phyloP scores from a whole-genome alignment of 1,140 invertebrate genomes.

The Brachionus angularis region DNA sequence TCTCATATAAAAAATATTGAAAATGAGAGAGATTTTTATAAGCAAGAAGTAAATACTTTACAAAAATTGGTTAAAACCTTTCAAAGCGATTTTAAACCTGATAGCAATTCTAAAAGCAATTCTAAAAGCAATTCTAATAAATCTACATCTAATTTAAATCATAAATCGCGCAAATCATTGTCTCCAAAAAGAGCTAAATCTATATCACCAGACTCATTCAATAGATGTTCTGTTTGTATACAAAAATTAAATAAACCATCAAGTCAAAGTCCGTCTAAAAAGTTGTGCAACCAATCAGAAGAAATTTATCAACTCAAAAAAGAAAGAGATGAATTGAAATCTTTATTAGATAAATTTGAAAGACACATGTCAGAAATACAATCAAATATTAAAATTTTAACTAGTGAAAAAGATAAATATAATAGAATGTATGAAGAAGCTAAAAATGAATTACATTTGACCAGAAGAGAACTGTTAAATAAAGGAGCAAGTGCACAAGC shows the following conservation, averaged over 20 bases:
- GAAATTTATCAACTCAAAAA: conserved; percentile 50
- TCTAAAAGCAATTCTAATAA: too few relatives aligned
- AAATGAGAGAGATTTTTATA: conserved; percentile 58
- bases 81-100: too few relatives aligned
- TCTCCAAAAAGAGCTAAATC: conserved; percentile 6
- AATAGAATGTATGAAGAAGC: conserved; percentile 55
- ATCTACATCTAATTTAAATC: conserved; percentile 46
- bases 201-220: conserved; percentile 46
- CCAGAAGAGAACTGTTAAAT: neutral
- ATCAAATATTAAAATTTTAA: conserved; percentile 57
- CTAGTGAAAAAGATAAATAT: conserved; percentile 55
- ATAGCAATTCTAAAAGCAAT: too few relatives aligned
- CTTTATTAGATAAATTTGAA: conserved; percentile 57
- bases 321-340: conserved; percentile 57
- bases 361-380: conserved; percentile 58
- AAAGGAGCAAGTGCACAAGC: conserved; percentile 46
- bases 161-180: conserved; percentile 45
- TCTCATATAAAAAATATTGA: conserved; percentile 54
- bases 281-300: neutral
- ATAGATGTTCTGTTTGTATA: conserved; percentile 47
- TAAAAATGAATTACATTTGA: neutral
- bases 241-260: neutral
- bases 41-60: conserved; percentile 53
- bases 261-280: neutral
- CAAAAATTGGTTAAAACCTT: conserved; percentile 49